A percentile compares a stretch with the other conserved stretches of the same genome.
These are phyloP conservation scores for Pseudorhombus dupliciocellatus DNA, from an alignment of 2,113 vertebrate species.

Conservation along the genomic window DNA sequence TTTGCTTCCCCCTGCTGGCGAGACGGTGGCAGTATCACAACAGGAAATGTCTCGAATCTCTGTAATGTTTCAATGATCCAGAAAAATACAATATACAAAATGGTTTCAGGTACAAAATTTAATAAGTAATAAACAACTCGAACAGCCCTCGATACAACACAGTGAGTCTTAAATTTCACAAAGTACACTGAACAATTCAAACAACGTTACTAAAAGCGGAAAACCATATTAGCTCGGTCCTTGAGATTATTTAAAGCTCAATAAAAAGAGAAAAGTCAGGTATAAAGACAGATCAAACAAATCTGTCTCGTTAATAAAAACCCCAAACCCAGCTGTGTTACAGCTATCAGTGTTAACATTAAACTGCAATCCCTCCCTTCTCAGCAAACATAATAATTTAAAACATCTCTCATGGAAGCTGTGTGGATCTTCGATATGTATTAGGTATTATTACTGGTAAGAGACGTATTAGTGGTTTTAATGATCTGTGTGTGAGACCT, in stretches of 20 bases:
- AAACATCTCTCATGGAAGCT: neutral
- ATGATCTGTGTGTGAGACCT: neutral
- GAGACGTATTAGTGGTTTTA: conserved; percentile 66
- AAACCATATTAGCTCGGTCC: conserved; percentile 14
- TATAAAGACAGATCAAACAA: neutral
- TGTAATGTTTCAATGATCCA: neutral
- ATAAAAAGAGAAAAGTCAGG: neutral
- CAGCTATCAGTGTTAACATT: conserved; percentile 17
- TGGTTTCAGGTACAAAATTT: conserved; percentile 45
- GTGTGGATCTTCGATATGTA: conserved; percentile 5
- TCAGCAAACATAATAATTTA: neutral
- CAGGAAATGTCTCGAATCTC: neutral
- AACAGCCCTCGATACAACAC: conserved; percentile 18
- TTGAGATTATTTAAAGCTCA: neutral
- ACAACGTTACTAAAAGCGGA: neutral
- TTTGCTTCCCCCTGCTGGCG: conserved; percentile 20
- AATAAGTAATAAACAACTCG: conserved; percentile 30
- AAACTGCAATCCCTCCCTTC: neutral
- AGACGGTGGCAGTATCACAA: neutral
- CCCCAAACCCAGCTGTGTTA: neutral
- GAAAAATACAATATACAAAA: conserved; percentile 12
- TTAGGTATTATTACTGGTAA: conserved; percentile 11
- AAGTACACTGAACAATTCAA: conserved; percentile 20
- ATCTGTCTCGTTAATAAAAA: neutral
- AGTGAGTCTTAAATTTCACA: conserved; percentile 41